These are phyloP conservation scores for Bubo bubo DNA, from an alignment of 2,113 vertebrate genomes.

Conservation along the genomic window DNA sequence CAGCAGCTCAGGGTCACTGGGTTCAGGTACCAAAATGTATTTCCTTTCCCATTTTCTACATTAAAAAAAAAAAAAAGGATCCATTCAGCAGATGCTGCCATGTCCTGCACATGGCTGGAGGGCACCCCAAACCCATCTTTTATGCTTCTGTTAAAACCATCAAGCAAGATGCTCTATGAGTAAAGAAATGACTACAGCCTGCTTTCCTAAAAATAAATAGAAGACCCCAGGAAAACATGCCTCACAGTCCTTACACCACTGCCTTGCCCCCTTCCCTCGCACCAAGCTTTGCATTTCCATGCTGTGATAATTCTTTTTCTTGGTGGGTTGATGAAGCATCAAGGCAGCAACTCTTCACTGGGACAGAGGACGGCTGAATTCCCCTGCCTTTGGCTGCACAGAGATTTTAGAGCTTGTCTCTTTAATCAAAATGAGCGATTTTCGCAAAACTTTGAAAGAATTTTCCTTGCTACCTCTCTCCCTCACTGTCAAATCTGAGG, in stretches of 20 bases:
- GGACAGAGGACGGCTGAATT: fast-evolving
- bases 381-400: not conserved
- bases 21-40: not conserved
- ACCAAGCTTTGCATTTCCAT: not conserved
- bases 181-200: not conserved
- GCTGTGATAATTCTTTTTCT: not conserved
- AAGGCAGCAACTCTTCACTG: not conserved
- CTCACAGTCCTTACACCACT: fast-evolving
- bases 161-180: not conserved
- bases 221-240: too few species aligned
- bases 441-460: not conserved
- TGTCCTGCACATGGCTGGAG: not conserved
- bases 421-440: not conserved
- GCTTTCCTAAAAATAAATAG: not conserved
- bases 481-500: not conserved
- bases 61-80: not conserved
- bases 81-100: not conserved
- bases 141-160: not conserved
- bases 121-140: not conserved
- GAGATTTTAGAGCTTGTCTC: not conserved
- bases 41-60: not conserved
- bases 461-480: not conserved
- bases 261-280: not conserved
- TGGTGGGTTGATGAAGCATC: not conserved
- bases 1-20: not conserved